A percentile compares a stretch with the other conserved stretches of the same genome.
phyloP scores from a whole-genome alignment of 2,797 vertebrate species.

The Ptychobarbus kaznakovi region DNA sequence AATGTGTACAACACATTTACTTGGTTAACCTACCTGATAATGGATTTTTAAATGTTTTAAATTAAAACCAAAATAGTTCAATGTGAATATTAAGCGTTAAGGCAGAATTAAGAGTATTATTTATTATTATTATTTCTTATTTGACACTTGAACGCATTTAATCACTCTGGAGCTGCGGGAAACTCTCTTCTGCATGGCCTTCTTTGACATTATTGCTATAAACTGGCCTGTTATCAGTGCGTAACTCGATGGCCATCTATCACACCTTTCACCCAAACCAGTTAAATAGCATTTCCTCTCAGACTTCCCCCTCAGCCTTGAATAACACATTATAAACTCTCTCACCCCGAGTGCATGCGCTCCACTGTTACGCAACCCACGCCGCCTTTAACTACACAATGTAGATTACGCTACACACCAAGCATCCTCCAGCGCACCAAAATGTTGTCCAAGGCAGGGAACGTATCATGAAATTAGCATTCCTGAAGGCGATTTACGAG shows the following conservation, averaged over 20 bases:
- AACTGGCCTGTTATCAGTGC: background rate
- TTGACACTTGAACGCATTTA: background rate
- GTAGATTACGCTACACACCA: slow-evolving; percentile 51
- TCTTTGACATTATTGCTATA: background rate
- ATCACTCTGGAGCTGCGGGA: background rate
- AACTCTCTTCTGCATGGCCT: background rate
- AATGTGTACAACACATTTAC: too few species aligned
- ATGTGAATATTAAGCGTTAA: background rate
- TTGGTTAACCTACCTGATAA: too few species aligned
- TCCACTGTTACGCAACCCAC: slow-evolving; percentile 43
- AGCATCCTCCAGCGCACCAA: slow-evolving; percentile 21
- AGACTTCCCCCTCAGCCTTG: slow-evolving; percentile 35
- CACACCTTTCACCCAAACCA: slow-evolving; percentile 25
- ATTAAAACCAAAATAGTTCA: background rate
- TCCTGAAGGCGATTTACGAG: slow-evolving; percentile 31
- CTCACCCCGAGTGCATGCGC: slow-evolving; percentile 11
- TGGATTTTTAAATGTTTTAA: too few species aligned
- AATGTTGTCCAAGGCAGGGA: slow-evolving; percentile 22
- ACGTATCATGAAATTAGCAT: slow-evolving; percentile 27
- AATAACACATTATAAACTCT: slow-evolving; percentile 37
- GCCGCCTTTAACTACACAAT: slow-evolving; percentile 50
- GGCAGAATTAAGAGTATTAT: background rate
- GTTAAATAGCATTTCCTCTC: slow-evolving; percentile 26
- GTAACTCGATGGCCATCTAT: background rate
- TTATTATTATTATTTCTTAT: background rate